Evolutionary conservation across 2,113 vertebrate species (phyloP).

Genomic region (Xiphophorus couchianus): DNA sequence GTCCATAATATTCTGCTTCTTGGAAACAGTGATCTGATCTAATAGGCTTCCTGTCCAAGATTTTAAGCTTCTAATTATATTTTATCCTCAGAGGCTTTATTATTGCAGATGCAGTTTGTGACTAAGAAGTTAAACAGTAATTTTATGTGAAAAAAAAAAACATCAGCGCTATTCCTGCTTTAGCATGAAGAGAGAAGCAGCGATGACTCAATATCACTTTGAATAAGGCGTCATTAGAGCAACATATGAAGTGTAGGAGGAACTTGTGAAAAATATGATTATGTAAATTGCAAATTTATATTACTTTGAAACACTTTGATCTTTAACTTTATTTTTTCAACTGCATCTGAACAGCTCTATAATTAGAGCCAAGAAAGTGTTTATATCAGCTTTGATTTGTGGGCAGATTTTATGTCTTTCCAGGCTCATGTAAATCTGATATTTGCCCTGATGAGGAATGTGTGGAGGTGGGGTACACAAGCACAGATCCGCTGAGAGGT

Average conservation of each 20-base stretch:
- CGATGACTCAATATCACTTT: conserved; percentile 42
- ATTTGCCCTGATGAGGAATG: conserved; percentile 52
- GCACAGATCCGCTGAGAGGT: conserved; percentile 25
- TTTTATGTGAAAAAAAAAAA: neutral
- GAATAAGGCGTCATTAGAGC: conserved; percentile 17
- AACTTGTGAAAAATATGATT: conserved; percentile 25
- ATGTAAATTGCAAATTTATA: conserved; percentile 28
- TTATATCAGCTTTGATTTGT: neutral
- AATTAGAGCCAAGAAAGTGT: neutral
- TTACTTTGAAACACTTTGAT: conserved; percentile 17
- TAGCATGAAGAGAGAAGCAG: neutral
- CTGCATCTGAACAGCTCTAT: neutral
- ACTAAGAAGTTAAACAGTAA: no score
- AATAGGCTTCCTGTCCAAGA: neutral
- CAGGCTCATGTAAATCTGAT: conserved; percentile 38
- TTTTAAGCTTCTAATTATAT: neutral
- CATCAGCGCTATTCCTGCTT: neutral
- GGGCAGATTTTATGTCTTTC: conserved; percentile 17
- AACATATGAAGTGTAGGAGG: conserved; percentile 40
- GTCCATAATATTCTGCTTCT: neutral
- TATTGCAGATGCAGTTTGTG: no score
- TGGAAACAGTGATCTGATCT: neutral
- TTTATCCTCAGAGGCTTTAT: no score
- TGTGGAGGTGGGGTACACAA: conserved; percentile 43
- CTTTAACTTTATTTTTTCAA: neutral